phyloP scores from a whole-genome alignment of 2,797 vertebrate genomes.

The Sebastes paucispinis region DNA sequence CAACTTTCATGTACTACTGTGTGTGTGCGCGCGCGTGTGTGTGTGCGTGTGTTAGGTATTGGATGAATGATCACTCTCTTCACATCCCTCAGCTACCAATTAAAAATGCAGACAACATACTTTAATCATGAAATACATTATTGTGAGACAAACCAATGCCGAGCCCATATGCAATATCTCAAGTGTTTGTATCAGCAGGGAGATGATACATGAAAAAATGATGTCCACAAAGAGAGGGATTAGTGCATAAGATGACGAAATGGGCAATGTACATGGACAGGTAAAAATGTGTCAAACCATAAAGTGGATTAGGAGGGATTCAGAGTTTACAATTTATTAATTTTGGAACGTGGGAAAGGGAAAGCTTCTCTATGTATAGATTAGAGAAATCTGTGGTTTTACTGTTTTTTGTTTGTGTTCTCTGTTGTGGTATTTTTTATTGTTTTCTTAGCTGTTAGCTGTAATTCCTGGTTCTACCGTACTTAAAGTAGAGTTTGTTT shows the following conservation, averaged over 20 bases:
- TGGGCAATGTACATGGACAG: neutral
- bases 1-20: no score
- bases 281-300: neutral
- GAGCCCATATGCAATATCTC: constrained; percentile 1
- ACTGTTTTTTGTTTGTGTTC: neutral
- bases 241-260: neutral
- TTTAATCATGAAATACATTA: constrained; percentile 24
- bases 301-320: neutral
- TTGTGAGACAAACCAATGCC: constrained; percentile 3
- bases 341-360: neutral
- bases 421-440: neutral
- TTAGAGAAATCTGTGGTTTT: neutral
- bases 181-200: neutral
- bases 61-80: constrained; percentile 6
- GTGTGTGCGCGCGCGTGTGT: neutral
- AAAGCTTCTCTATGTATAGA: neutral
- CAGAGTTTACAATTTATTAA: neutral
- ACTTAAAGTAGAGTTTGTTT: neutral
- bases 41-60: neutral
- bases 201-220: neutral
- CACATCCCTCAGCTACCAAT: constrained; percentile 27
- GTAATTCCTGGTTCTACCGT: neutral
- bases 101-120: constrained; percentile 35
- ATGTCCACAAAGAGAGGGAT: neutral
- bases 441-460: neutral